Evolutionary conservation across 2,888 invertebrate species (phyloP), one percentile per base, ranked within the genome.

Genomic region (Drosophila tanythrix): DNA sequence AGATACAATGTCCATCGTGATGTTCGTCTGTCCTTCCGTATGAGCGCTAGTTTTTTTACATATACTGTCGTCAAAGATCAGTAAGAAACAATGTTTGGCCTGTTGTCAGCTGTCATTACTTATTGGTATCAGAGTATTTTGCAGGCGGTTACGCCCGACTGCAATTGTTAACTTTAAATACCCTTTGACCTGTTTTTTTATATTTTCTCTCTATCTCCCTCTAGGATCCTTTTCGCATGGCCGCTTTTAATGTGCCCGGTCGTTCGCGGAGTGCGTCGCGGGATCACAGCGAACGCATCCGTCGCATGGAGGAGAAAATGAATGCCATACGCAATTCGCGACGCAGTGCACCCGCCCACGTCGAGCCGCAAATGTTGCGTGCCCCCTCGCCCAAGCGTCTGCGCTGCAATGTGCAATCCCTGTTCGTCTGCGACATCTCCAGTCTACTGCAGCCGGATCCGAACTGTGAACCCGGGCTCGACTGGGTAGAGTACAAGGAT

Each of bases 351-450:
- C 84, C 84, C 11, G 83, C 81, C 55, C 75, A 76, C 51, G 75
- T 79, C 7, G 77, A 82, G 52, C 89, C 79, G 13, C 83, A 76
- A 46, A 58, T 74, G 2, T 77, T 90, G 29, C 92, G 91, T 7
- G 93, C 93, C 13, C 92, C 93, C 2, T 92, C 92, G 40, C 95
- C 95, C 71, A 96, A 95, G 84, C 95, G 95, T 88, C 92, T 94
- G 25, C 94, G 94, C 90, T 94, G 95, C 74, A 96, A 96, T 86
- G 95, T 96, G 29, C 94, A 98, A 91, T 96, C 96, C 29, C 95
- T 98, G 93, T 98, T 97, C 94, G 96, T 97, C 18, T 94, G 98
- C 82, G 98, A 98, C 93, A 96, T 98, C 80, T 95, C 96, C 29
- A 95, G 95, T 82, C 95, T 96, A 76, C 91, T 97, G 71, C 66